Evolutionary conservation across 2,888 invertebrate genomes (phyloP).

Genomic region (Aspidiotus rigidus): DNA sequence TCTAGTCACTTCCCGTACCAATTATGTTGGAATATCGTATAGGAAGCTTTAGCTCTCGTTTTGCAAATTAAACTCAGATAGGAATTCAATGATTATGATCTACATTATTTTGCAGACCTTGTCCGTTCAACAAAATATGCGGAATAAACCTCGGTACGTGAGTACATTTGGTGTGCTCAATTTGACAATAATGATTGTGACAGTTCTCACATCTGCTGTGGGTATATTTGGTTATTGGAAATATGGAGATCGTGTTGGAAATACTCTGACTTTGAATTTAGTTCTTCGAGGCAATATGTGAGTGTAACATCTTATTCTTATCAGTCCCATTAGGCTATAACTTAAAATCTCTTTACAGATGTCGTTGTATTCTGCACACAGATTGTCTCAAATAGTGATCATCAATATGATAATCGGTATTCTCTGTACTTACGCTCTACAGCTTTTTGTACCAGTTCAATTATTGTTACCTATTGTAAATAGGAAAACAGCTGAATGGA

Average conservation of each 20-base stretch:
- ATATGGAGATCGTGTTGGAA: conserved; percentile 70
- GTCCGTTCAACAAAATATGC: conserved; percentile 88
- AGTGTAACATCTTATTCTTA: neutral
- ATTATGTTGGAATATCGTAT: too few relatives aligned
- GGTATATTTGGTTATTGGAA: conserved; percentile 82
- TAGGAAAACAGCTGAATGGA: neutral
- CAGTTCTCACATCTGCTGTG: conserved; percentile 63
- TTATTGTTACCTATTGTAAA: conserved; percentile 71
- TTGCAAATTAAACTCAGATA: too few relatives aligned
- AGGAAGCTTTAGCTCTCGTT: too few relatives aligned
- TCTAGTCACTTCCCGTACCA: too few relatives aligned
- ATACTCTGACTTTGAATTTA: conserved; percentile 82
- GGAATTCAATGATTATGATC: too few relatives aligned
- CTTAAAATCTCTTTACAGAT: too few relatives aligned
- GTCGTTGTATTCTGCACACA: conserved; percentile 41
- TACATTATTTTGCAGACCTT: conserved; percentile 55
- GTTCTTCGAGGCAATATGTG: conserved; percentile 34
- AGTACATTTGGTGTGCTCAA: conserved; percentile 77
- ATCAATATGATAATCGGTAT: conserved; percentile 77
- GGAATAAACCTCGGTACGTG: conserved; percentile 63
- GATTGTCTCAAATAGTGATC: conserved; percentile 71
- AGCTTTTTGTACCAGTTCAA: conserved; percentile 78
- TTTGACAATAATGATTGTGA: conserved; percentile 75
- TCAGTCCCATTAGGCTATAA: neutral
- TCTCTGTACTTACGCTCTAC: conserved; percentile 81